Percentiles rank a stretch among this genome's conserved stretches.
Evolutionary conservation across 2,888 invertebrate genomes (phyloP).

Genomic region (Pyrrhia umbra): DNA sequence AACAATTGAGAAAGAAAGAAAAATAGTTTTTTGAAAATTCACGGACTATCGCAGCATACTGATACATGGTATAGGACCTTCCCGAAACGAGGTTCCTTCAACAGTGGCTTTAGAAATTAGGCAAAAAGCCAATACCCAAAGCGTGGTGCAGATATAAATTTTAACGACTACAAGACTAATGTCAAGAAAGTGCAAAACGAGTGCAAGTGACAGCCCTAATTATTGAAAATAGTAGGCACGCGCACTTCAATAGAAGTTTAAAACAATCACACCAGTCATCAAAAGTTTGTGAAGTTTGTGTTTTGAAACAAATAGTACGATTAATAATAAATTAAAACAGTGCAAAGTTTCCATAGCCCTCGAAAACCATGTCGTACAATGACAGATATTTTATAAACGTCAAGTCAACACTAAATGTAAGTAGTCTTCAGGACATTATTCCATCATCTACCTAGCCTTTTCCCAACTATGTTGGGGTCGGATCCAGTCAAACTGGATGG

Average conservation of each 20-base stretch:
- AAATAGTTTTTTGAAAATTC: too few relatives aligned
- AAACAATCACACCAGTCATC: slow-evolving; percentile 16
- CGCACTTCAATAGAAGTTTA: not conserved
- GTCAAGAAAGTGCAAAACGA: not conserved
- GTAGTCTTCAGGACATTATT: not conserved
- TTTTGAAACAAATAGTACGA: too few relatives aligned
- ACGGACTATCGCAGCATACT: too few relatives aligned
- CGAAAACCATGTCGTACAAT: not conserved
- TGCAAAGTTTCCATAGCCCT: not conserved
- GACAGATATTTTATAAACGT: slow-evolving; percentile 1
- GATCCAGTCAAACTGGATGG: too few relatives aligned
- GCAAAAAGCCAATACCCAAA: too few relatives aligned
- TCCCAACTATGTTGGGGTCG: too few relatives aligned
- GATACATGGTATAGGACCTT: too few relatives aligned
- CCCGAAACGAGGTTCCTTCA: too few relatives aligned
- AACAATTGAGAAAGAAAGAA: too few relatives aligned
- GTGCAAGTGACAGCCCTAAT: slow-evolving; percentile 17
- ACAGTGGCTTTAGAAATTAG: not conserved
- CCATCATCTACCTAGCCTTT: not conserved
- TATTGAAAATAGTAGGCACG: not conserved
- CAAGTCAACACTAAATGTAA: not conserved
- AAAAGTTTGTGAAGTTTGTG: too few relatives aligned
- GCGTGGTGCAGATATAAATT: too few relatives aligned
- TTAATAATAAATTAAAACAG: not conserved
- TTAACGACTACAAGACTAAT: too few relatives aligned